A percentile compares a stretch with the other conserved stretches of the same genome.
phyloP scores from a whole-genome alignment of 2,888 invertebrate species.

The Malachius bipustulatus region DNA sequence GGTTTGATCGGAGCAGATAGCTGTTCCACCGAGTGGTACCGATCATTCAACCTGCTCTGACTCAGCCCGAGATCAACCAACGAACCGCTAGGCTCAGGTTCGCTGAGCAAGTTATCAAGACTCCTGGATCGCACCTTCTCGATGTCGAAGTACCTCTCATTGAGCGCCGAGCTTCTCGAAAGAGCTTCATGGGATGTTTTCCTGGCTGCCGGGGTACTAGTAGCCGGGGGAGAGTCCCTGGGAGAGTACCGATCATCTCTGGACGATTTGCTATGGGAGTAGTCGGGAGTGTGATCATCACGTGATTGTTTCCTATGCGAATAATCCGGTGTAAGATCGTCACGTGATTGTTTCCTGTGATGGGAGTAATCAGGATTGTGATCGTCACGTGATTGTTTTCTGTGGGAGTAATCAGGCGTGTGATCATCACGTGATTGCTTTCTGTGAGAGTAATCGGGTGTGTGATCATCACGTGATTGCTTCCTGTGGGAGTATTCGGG shows the following conservation, averaged over 20 bases:
- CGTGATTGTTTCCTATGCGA: conserved; percentile 23
- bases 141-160: conserved; percentile 76
- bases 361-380: too few relatives aligned
- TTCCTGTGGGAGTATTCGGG: conserved; percentile 17
- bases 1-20: conserved; percentile 49
- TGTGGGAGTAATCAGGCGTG: too few relatives aligned
- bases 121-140: conserved; percentile 74
- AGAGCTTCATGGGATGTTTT: conserved; percentile 67
- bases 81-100: conserved; percentile 51
- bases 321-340: too few relatives aligned
- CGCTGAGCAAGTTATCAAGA: conserved; percentile 67
- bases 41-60: conserved; percentile 73
- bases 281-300: too few relatives aligned
- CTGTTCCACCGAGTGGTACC: conserved; percentile 78
- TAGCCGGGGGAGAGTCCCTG: conserved; percentile 38
- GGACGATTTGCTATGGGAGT: conserved; percentile 30
- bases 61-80: conserved; percentile 68
- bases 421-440: too few relatives aligned
- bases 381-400: conserved; percentile 27
- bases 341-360: conserved; percentile 26
- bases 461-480: too few relatives aligned
- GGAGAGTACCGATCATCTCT: conserved; percentile 29
- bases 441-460: too few relatives aligned
- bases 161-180: conserved; percentile 71
- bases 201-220: conserved; percentile 39